Percentiles rank a stretch among this genome's conserved stretches.
phyloP scores from a whole-genome alignment of 1,140 invertebrate genomes.

The Dinothrombium tinctorium region DNA sequence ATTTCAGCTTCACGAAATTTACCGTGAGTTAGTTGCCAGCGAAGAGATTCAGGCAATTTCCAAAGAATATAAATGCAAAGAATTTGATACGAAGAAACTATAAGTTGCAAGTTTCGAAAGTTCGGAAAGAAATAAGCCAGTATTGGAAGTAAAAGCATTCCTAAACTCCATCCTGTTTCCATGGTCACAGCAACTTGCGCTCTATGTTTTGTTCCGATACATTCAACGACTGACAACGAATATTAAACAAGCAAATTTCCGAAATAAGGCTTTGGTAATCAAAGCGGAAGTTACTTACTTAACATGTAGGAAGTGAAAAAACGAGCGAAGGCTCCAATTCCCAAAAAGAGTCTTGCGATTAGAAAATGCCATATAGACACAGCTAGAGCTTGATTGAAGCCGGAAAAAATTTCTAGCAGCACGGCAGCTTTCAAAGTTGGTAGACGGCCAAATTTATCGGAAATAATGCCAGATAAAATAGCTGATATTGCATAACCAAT shows the following conservation, averaged over 20 bases:
- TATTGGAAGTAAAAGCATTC: not conserved
- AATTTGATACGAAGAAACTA: conserved; percentile 25
- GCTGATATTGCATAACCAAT: conserved; percentile 42
- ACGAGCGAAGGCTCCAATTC: not conserved
- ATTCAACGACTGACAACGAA: conserved; percentile 3
- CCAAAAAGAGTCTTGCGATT: not conserved
- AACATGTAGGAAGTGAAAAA: conserved; percentile 3
- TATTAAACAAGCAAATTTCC: too few species aligned
- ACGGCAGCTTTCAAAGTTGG: conserved; percentile 13
- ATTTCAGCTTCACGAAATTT: conserved; percentile 3
- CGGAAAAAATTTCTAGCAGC: conserved; percentile 1
- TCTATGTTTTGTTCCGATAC: not conserved
- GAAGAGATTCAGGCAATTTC: conserved; percentile 9
- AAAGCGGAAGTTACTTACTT: not conserved
- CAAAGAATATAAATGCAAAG: not conserved
- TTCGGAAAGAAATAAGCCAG: conserved; percentile 1
- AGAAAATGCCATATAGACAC: conserved; percentile 4
- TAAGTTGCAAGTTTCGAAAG: conserved; percentile 38
- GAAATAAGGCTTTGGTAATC: too few species aligned
- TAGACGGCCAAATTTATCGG: conserved; percentile 37
- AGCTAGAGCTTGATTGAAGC: conserved; percentile 4
- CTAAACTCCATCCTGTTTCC: not conserved
- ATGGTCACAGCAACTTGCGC: not conserved
- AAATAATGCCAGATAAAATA: conserved; percentile 47
- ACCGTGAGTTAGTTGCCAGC: conserved; percentile 9